Percentiles rank a stretch among this genome's conserved stretches.
phyloP scores from a whole-genome alignment of 1,140 invertebrate species.

The Archegozetes longisetosus region DNA sequence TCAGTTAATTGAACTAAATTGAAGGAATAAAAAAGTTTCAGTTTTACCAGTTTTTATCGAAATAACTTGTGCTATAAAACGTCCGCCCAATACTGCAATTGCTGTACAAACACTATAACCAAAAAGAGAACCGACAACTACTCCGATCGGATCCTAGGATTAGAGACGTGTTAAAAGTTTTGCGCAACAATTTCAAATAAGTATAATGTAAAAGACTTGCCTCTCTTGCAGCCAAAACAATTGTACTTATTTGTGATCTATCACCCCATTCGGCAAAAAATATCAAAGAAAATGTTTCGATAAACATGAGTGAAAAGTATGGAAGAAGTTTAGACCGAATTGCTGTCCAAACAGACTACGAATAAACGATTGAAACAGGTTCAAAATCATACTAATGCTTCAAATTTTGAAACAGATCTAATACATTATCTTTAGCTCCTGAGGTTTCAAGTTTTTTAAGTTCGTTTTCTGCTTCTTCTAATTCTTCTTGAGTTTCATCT shows the following conservation, averaged over 20 bases:
- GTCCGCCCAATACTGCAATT: conserved; percentile 82
- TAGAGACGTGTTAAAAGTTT: conserved; percentile 25
- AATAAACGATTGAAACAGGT: neutral
- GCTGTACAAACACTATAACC: conserved; percentile 92
- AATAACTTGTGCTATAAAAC: conserved; percentile 87
- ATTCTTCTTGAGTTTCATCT: neutral
- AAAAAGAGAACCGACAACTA: conserved; percentile 75
- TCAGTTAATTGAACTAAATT: conserved; percentile 1
- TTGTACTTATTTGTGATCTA: conserved; percentile 87
- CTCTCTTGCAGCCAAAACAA: conserved; percentile 77
- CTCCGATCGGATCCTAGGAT: conserved; percentile 59
- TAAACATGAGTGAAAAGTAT: conserved; percentile 19
- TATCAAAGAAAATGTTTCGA: conserved; percentile 68
- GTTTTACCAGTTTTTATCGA: conserved; percentile 64
- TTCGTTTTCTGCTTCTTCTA: neutral
- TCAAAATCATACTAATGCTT: neutral
- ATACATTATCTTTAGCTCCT: neutral
- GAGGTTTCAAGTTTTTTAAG: neutral
- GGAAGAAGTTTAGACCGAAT: conserved; percentile 15
- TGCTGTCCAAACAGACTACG: neutral
- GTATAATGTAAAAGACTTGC: neutral
- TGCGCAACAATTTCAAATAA: conserved; percentile 21
- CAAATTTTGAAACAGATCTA: neutral
- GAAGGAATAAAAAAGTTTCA: neutral
- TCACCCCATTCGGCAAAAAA: conserved; percentile 99